phyloP scores from a whole-genome alignment of 1,140 invertebrate species.

The Leptonema lineaticorne region DNA sequence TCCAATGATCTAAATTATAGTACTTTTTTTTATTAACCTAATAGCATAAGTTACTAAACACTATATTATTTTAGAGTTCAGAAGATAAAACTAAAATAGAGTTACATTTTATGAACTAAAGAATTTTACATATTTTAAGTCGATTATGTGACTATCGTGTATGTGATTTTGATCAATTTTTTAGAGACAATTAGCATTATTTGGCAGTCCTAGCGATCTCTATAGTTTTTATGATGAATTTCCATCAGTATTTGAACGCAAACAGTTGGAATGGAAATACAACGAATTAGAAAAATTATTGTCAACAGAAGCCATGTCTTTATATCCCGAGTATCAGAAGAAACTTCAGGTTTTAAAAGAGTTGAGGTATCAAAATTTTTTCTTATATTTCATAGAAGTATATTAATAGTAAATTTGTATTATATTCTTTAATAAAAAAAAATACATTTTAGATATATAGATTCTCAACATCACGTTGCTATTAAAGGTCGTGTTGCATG shows the following conservation, averaged over 20 bases:
- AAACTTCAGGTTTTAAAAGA: conserved; percentile 79
- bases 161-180: background rate
- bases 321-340: conserved; percentile 88
- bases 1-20: background rate
- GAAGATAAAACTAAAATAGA: too few species aligned
- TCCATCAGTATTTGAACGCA: conserved; percentile 67
- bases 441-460: conserved; percentile 35
- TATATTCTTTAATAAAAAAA: too few species aligned
- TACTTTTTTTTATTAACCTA: too few species aligned
- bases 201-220: background rate
- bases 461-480: conserved; percentile 58
- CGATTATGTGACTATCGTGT: too few species aligned
- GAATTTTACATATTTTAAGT: too few species aligned
- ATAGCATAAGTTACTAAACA: too few species aligned
- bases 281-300: conserved; percentile 72
- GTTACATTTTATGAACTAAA: too few species aligned
- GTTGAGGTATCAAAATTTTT: conserved; percentile 75
- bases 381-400: too few species aligned
- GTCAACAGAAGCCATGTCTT: conserved; percentile 79
- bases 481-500: conserved; percentile 94
- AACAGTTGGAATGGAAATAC: conserved; percentile 70
- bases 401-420: too few species aligned
- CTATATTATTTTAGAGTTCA: too few species aligned
- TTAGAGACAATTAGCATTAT: conserved; percentile 4
- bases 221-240: conserved; percentile 71